phyloP scores from a whole-genome alignment of 2,113 vertebrate genomes.

The Podarcis muralis region DNA sequence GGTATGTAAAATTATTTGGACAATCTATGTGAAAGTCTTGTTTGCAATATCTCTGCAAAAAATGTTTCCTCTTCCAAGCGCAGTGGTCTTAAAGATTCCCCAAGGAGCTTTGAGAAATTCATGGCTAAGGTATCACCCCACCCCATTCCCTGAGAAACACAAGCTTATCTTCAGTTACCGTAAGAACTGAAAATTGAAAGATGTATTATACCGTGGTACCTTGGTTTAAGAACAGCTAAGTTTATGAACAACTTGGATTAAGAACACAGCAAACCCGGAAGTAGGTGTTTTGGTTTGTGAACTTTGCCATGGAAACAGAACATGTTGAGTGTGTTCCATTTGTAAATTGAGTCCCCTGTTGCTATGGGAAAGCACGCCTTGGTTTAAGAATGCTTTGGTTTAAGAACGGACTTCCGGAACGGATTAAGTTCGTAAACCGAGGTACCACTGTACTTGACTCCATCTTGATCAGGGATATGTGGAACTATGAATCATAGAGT shows the following conservation, averaged over 20 bases:
- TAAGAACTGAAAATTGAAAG: neutral
- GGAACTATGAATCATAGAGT: neutral
- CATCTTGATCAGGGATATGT: neutral
- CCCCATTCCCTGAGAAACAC: neutral
- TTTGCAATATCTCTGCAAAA: neutral
- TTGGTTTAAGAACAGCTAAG: too few species aligned
- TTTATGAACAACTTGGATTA: too few species aligned
- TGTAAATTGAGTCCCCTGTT: too few species aligned
- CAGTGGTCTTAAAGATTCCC: neutral
- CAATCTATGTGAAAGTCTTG: neutral
- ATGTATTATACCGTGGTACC: neutral
- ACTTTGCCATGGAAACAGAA: too few species aligned
- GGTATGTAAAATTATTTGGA: slow-evolving; percentile 34
- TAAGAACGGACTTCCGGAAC: too few species aligned
- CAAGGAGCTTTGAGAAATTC: neutral
- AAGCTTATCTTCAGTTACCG: neutral
- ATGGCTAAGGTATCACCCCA: neutral
- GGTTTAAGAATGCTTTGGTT: too few species aligned
- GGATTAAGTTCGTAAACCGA: too few species aligned
- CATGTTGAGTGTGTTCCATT: too few species aligned
- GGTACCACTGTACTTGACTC: neutral
- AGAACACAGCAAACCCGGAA: too few species aligned
- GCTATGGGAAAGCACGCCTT: too few species aligned
- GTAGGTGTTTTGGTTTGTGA: too few species aligned
- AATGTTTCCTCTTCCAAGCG: neutral